These are phyloP conservation scores for Clostera curtula DNA, from an alignment of 2,888 invertebrate species.

Conservation along the genomic window DNA sequence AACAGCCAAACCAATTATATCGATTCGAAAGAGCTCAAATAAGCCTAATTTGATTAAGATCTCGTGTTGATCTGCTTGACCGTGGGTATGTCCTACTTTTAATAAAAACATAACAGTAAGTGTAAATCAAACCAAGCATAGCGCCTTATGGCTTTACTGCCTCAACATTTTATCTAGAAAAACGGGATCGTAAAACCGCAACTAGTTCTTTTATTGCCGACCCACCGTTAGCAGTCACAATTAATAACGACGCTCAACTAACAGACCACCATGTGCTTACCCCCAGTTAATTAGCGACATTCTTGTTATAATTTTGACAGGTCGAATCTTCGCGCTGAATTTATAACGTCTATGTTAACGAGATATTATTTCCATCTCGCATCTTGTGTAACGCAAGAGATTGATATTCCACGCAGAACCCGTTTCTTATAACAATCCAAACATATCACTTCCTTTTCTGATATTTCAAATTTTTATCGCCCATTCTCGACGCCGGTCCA, in stretches of 20 bases:
- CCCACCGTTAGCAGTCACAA: too few relatives aligned
- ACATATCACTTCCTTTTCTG: constrained; percentile 26
- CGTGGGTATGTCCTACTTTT: too few relatives aligned
- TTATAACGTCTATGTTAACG: constrained; percentile 10
- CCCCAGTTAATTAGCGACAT: constrained; percentile 21
- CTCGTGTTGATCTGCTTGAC: too few relatives aligned
- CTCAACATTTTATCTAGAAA: too few relatives aligned
- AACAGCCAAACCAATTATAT: too few relatives aligned
- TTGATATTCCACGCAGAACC: constrained; percentile 19
- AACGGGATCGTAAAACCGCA: too few relatives aligned
- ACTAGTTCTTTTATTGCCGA: too few relatives aligned
- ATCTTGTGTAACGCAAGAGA: constrained; percentile 17
- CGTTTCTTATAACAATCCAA: constrained; percentile 22
- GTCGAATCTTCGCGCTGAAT: constrained; percentile 10
- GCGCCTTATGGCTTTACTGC: too few relatives aligned
- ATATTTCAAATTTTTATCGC: constrained; percentile 27
- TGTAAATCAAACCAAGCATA: too few relatives aligned
- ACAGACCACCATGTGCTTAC: constrained; percentile 20
- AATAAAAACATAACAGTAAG: too few relatives aligned
- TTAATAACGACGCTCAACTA: not conserved
- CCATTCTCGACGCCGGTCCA: constrained; percentile 18
- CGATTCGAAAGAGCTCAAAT: too few relatives aligned
- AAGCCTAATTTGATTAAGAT: too few relatives aligned
- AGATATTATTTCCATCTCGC: constrained; percentile 9
- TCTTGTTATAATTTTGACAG: constrained; percentile 15